Base-by-base conservation (phyloP, 2,888 invertebrate species). In the Zele albiditarsus region DNA sequence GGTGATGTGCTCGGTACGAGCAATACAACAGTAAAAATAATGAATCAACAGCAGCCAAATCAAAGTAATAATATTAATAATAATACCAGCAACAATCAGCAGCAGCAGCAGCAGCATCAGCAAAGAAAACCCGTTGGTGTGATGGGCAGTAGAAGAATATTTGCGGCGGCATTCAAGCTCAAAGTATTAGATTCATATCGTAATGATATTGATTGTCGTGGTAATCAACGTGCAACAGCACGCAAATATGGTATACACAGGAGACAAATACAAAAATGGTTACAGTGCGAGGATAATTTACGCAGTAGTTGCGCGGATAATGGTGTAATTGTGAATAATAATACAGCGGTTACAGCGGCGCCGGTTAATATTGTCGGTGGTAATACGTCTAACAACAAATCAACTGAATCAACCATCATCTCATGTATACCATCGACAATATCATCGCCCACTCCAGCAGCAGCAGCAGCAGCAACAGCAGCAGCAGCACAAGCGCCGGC, bases 251-350 rank as follows among this genome's bases (percentile, higher is more conserved):
- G 95, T 75, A 96, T 97, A 80, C 96, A 97, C 89, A 92, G 96
- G 75, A 92, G 96, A 76, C 96, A 97, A 90, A 96, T 97, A 82
- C 96, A 97, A 90, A 96, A 97, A 91, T 97, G 96, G 96, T 90
- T 97, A 80, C 96, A 96, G 90, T 95, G 94, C 84, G 96, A 96
- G 89, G 92, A 93, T 77, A 94, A 94, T 87, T 90, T 96, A 79
- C 92, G 96, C 84, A 95, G 94, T 77, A 94, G 94, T 82, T 94
- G 95, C 78, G 91, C 91, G 71, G 92, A 92, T 84, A 87, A 83
- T 74, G 85, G 84, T 58, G 72, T 70, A 71, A 78, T 60, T 69
- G 20, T 28, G 38, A 38, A 38, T 63, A 71, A 71, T 63, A 53
- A 31, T 10, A n/a, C 23, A 46, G 1, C 31, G 23, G 46, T 33